phyloP scores from a whole-genome alignment of 2,797 vertebrate species.

The Pseudomugil tenellus region DNA sequence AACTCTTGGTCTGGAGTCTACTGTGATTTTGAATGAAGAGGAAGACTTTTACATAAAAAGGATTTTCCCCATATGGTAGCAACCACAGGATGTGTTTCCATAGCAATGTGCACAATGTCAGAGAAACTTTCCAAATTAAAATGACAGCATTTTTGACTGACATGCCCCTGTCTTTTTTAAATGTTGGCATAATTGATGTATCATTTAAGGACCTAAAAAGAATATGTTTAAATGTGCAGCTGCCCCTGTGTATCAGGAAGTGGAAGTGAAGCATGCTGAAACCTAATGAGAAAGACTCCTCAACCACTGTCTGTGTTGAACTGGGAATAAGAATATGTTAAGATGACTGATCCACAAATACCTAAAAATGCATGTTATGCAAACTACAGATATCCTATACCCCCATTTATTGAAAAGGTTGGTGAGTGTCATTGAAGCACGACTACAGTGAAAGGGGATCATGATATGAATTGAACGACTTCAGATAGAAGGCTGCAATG shows the following conservation, averaged over 20 bases:
- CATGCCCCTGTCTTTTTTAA: background rate
- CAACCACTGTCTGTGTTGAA: background rate
- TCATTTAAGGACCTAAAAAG: background rate
- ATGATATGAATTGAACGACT: background rate
- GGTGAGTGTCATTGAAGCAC: background rate
- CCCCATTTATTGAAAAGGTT: background rate
- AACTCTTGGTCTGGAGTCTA: background rate
- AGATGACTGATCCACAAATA: background rate
- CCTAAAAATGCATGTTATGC: background rate
- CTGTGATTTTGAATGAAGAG: background rate
- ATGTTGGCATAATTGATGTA: background rate
- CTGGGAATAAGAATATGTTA: background rate
- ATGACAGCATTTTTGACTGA: background rate
- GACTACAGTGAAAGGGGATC: background rate
- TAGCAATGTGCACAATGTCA: background rate
- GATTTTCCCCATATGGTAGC: background rate
- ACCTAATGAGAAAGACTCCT: background rate
- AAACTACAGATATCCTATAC: background rate
- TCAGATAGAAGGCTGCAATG: background rate
- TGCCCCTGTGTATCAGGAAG: no score
- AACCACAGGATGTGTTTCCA: background rate
- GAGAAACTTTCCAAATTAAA: background rate
- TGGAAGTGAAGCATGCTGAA: background rate
- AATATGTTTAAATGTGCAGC: no score
- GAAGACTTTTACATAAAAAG: background rate